A percentile compares a stretch with the other conserved stretches of the same genome.
Conservation (phyloP, 2,888 invertebrate species). For the Xylophagus ater region DNA sequence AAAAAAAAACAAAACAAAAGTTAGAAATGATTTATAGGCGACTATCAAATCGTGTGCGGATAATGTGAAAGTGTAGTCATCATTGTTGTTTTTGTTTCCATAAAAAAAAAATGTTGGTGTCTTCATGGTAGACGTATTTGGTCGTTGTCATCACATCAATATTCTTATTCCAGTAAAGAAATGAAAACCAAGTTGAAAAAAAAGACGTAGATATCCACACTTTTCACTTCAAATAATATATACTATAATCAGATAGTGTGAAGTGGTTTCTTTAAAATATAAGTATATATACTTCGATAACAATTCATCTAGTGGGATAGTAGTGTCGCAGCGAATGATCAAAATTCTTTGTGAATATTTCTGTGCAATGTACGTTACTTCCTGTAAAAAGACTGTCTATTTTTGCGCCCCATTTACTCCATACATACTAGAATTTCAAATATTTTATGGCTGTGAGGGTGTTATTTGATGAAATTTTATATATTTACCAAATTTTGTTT, state of each 20-base stretch:
- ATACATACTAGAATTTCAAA: slow-evolving; percentile 1
- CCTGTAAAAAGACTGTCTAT: too few species aligned
- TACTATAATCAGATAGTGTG: too few species aligned
- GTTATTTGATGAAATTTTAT: slow-evolving; percentile 11
- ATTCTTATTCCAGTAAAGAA: slow-evolving; percentile 4
- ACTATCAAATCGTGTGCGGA: slow-evolving; percentile 12
- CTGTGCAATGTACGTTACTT: too few species aligned
- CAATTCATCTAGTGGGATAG: background rate
- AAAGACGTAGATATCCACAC: slow-evolving; percentile 4
- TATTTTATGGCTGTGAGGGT: slow-evolving; percentile 5
- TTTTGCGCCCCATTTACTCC: slow-evolving; percentile 9
- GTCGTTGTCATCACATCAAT: slow-evolving; percentile 9
- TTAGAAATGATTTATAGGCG: slow-evolving; percentile 11
- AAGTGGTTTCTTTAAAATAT: slow-evolving; percentile 6
- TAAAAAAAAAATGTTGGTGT: background rate
- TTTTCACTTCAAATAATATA: slow-evolving; percentile 6
- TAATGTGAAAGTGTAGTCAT: slow-evolving; percentile 9
- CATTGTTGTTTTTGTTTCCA: background rate
- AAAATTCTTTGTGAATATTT: too few species aligned
- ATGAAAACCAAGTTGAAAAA: background rate
- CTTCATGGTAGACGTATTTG: slow-evolving; percentile 4
- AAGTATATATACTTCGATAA: background rate
- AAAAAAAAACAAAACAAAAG: slow-evolving; percentile 7
- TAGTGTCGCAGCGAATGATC: background rate
- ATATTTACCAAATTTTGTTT: slow-evolving; percentile 13